A percentile compares a stretch with the other conserved stretches of the same genome.
Conservation (phyloP, 1,140 invertebrate species). For the Drosophila pandora region DNA sequence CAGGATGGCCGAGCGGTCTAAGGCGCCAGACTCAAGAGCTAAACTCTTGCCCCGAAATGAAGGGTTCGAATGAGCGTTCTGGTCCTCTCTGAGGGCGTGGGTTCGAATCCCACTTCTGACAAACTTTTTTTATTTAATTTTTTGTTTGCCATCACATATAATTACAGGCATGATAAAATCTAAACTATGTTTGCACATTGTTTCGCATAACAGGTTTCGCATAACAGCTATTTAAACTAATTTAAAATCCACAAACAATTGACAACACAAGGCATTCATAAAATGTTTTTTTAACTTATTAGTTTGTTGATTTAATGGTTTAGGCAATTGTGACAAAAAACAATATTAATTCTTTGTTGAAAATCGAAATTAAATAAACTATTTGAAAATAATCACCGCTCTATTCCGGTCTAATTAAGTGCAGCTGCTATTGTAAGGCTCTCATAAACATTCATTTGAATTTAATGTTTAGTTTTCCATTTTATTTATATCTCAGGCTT, state of each 20-base stretch:
- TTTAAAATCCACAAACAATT: no score
- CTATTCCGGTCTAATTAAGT: conserved; percentile 18
- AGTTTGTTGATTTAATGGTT: no score
- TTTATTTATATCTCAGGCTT: conserved; percentile 15
- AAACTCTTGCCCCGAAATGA: conserved; percentile 43
- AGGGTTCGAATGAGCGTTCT: conserved; percentile 85
- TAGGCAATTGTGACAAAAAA: no score
- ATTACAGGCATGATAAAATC: background rate
- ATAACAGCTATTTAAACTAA: no score
- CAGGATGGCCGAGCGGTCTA: conserved; percentile 89
- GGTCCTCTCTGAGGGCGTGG: conserved; percentile 93
- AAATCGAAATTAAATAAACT: no score
- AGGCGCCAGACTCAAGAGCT: conserved; percentile 88
- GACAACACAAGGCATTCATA: no score
- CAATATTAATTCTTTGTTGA: no score
- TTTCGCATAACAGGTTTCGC: no score
- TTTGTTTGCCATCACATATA: background rate
- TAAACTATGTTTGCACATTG: no score
- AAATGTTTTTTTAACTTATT: no score
- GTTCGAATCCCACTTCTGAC: conserved; percentile 87
- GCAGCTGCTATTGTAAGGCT: conserved; percentile 22
- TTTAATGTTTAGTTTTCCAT: conserved; percentile 6
- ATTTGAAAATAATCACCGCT: background rate
- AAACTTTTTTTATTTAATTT: conserved; percentile 90
- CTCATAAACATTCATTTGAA: background rate